Evolutionary conservation across 2,797 vertebrate species (phyloP), one percentile per base, ranked within the genome.

Genomic region (Champsocephalus esox): DNA sequence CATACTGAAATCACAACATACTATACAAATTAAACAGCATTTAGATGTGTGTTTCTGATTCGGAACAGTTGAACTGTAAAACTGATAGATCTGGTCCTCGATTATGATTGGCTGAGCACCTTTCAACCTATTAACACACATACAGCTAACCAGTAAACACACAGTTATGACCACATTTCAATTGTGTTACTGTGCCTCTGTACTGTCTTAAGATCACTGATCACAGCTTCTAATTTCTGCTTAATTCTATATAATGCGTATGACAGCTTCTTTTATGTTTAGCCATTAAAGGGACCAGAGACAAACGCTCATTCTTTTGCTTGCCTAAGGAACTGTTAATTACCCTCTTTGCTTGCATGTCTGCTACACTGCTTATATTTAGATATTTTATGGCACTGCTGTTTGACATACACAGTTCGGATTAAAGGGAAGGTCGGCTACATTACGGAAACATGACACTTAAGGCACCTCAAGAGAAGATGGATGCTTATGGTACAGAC

Each of bases 281-380:
- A 49, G 19, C 32, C 16, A 7, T 16, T 57, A 14, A 50, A 52
- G n/a, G 45, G n/a, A 54, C 3, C 46, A 45, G 32, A 65, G 60
- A 70, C 48, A 49, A 65, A 19, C 3, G 9, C 48, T 56, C 14
- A 16, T 75, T 38, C 34, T 38, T 38, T 63, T 50, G 73, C 50
- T 12, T 24, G 16, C n/a, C 19, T 57, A 11, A 61, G 55, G 24
- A 21, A n/a, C 56, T 51, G 56, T 59, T 77, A 72, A 86, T 81
- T 59, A 78, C 50, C 43, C 19, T 46, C 58, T 75, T 46, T 60
- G 67, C 60, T 68, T 71, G 60, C 57, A 56, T 2, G 44, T 66
- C 66, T 70, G 45, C 54, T 51, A 21, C 21, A 48, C 49, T 7
- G 43, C 13, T 62, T 70, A 28, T 67, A 56, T 65, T 82, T 67